These are phyloP conservation scores for Lutraria lutraria DNA, from an alignment of 2,888 invertebrate genomes.

Conservation along the genomic window DNA sequence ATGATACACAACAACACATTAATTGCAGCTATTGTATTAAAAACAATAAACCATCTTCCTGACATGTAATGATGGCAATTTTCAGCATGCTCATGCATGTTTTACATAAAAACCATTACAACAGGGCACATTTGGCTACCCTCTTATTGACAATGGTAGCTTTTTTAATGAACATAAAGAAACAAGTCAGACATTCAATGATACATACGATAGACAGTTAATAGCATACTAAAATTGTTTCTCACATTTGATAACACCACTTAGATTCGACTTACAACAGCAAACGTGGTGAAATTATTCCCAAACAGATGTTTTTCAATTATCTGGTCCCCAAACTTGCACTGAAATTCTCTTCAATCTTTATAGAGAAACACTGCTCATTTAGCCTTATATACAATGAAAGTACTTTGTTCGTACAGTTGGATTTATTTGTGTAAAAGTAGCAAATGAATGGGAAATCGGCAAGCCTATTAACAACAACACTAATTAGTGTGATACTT, in stretches of 20 bases:
- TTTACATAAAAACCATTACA: background rate
- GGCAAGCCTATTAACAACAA: too few relatives aligned
- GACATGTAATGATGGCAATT: conserved; percentile 2
- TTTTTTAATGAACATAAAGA: background rate
- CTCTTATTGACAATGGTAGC: background rate
- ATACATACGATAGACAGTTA: background rate
- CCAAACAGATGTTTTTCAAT: too few relatives aligned
- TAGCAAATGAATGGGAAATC: too few relatives aligned
- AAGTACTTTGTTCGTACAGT: too few relatives aligned
- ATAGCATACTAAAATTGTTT: conserved; percentile 12
- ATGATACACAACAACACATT: background rate
- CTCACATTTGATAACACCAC: conserved; percentile 4
- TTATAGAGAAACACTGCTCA: too few relatives aligned
- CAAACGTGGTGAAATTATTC: conserved; percentile 43
- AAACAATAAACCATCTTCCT: conserved; percentile 7
- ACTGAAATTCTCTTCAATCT: too few relatives aligned
- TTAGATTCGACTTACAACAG: background rate
- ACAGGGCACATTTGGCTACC: background rate
- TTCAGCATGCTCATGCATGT: background rate
- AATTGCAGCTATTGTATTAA: background rate
- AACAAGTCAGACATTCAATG: background rate
- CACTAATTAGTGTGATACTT: too few relatives aligned
- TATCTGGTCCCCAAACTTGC: too few relatives aligned
- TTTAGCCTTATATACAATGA: too few relatives aligned
- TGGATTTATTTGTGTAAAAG: too few relatives aligned